Percentiles rank a stretch among this genome's conserved stretches.
phyloP scores from a whole-genome alignment of 2,113 vertebrate species.

The Festucalex cinctus region DNA sequence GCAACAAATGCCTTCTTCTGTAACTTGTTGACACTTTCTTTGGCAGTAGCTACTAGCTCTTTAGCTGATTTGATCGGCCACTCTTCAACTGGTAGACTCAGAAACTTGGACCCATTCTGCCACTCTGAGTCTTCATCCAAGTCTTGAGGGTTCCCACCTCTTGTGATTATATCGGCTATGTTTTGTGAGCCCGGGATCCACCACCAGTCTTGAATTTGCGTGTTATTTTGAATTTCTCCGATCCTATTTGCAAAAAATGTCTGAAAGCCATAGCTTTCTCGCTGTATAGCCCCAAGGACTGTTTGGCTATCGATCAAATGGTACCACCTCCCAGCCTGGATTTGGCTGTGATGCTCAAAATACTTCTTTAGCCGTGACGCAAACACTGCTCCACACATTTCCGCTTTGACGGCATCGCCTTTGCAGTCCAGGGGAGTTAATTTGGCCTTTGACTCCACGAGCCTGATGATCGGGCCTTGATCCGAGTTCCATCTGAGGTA shows the following conservation, averaged over 20 bases:
- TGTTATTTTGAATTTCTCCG: conserved; percentile 25
- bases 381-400: conserved; percentile 31
- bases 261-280: background rate
- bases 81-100: background rate
- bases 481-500: background rate
- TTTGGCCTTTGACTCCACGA: conserved; percentile 26
- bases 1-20: background rate
- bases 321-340: background rate
- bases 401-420: conserved; percentile 14
- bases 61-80: background rate
- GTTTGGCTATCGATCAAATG: background rate
- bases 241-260: background rate
- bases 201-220: background rate
- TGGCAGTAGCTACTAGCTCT: background rate
- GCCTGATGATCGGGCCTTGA: background rate
- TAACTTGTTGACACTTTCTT: background rate
- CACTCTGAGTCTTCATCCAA: background rate
- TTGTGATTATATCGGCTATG: conserved; percentile 14
- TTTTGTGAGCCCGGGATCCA: background rate
- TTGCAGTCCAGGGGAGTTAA: background rate
- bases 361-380: background rate
- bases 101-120: background rate
- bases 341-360: too few species aligned
- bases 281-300: background rate
- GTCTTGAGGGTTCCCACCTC: background rate